A percentile compares a stretch with the other conserved stretches of the same genome.
Evolutionary conservation across 2,113 vertebrate genomes (phyloP).

Genomic region (Planiliza haematocheilus): DNA sequence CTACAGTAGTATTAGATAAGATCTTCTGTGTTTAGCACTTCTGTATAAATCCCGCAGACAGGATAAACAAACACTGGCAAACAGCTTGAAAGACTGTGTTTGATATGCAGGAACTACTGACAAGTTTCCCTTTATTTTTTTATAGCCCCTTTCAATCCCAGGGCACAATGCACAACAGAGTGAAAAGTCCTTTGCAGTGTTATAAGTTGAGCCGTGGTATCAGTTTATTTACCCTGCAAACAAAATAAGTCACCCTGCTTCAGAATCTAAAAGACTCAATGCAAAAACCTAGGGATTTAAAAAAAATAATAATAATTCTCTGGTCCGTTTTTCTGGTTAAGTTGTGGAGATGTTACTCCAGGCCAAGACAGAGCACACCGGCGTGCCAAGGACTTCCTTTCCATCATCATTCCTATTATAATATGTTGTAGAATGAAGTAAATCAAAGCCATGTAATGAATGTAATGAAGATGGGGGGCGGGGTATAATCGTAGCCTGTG

Average conservation of each 20-base stretch:
- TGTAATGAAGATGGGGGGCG: too few relatives aligned
- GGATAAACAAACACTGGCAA: conserved; percentile 53
- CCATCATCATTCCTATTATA: conserved; percentile 28
- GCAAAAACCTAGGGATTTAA: conserved; percentile 21
- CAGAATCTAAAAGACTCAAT: conserved; percentile 30
- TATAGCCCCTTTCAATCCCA: conserved; percentile 38
- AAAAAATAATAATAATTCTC: conserved; percentile 9
- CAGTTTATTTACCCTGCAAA: conserved; percentile 29
- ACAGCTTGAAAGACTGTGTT: conserved; percentile 58
- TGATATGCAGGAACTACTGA: conserved; percentile 53
- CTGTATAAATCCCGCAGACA: conserved; percentile 54
- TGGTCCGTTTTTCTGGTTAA: conserved; percentile 15
- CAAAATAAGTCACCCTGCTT: conserved; percentile 18
- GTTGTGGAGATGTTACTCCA: conserved; percentile 23
- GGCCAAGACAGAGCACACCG: conserved; percentile 2
- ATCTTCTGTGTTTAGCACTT: conserved; percentile 58
- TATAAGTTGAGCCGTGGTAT: conserved; percentile 25
- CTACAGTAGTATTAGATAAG: neutral
- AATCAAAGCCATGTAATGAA: conserved; percentile 18
- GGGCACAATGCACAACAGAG: conserved; percentile 28
- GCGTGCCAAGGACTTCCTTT: conserved; percentile 1
- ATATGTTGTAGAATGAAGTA: conserved; percentile 7
- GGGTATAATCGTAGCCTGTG: conserved; percentile 19
- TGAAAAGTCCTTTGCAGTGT: conserved; percentile 17
- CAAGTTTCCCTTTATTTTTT: conserved; percentile 52